phyloP scores from a whole-genome alignment of 2,888 invertebrate genomes.

The Antheraea assamensis region DNA sequence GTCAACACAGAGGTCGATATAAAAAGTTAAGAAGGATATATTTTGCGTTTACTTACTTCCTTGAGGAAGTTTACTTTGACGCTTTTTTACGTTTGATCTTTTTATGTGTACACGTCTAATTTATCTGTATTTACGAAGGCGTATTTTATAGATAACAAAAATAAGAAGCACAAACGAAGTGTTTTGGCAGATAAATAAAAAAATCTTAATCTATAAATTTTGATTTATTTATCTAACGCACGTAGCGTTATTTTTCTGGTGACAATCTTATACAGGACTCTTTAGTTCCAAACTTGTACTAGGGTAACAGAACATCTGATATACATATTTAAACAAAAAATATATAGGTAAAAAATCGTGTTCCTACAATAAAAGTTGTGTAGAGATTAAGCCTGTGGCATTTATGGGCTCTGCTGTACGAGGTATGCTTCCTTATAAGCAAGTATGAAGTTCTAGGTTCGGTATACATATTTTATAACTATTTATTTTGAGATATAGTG shows the following conservation, averaged over 20 bases:
- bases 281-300: not conserved
- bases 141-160: slow-evolving; percentile 24
- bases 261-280: not conserved
- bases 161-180: slow-evolving; percentile 12
- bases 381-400: not conserved
- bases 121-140: slow-evolving; percentile 38
- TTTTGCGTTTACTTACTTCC: slow-evolving; percentile 59
- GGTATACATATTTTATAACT: too few relatives aligned
- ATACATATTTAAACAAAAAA: too few relatives aligned
- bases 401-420: too few relatives aligned
- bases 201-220: not conserved
- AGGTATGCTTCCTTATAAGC: too few relatives aligned
- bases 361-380: not conserved
- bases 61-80: slow-evolving; percentile 63
- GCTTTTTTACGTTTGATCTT: slow-evolving; percentile 42
- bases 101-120: slow-evolving; percentile 27
- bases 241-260: not conserved
- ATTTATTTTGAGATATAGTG: too few relatives aligned
- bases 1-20: slow-evolving; percentile 64
- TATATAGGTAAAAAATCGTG: too few relatives aligned
- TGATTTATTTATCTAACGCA: not conserved
- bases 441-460: too few relatives aligned
- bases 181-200: not conserved
- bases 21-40: slow-evolving; percentile 75
- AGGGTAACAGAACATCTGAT: too few relatives aligned